Evolutionary conservation across 2,113 vertebrate genomes (phyloP), one percentile per base, ranked within the genome.

Genomic region (Ptilonorhynchus violaceus): DNA sequence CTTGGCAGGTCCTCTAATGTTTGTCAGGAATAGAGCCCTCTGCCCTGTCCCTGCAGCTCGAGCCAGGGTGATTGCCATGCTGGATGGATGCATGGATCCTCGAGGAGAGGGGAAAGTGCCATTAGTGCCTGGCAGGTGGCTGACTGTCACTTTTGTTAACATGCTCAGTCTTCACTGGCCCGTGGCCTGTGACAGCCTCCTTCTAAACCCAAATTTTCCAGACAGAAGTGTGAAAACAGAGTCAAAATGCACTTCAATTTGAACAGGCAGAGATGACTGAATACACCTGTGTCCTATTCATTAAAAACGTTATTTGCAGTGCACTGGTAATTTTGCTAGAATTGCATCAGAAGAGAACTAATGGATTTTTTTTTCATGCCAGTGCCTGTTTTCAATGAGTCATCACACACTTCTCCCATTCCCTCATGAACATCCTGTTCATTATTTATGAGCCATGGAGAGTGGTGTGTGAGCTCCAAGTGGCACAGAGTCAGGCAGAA

Each of bases 391-490:
- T 94, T 82, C 75, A 73, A 2, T 90, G 92, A 94, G 33, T 96
- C 87, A 69, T 44, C 56, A 15, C 41, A 60, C 49, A 33, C 42
- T 85, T 72, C 9, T 69, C 30, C 24, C 30, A 67, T 81, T 75
- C 79, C 82, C 52, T 53, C 39, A 55, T n/a, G 76, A 93, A 92
- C 86, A 91, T 55, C 42, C 68, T 89, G 50, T 76, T 90, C 69
- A 77, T 93, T 94, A 96, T 93, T 94, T 93, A 94, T 93, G 50
- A 92, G 49, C 56, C 72, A 31, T 6, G 60, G 70, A 74, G 77
- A 50, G 28, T 23, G 33, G 49, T 88, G 58, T 73, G 63, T 84
- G n/a, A 89, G 66, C 69, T 90, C 86, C 89, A 87, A 96, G 87
- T 50, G 68, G 68, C 69, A 67, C 6, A 2, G 52, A 85, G 35